Conservation (phyloP, 2,888 invertebrate species). For the Amphipyra tragopoginis region DNA sequence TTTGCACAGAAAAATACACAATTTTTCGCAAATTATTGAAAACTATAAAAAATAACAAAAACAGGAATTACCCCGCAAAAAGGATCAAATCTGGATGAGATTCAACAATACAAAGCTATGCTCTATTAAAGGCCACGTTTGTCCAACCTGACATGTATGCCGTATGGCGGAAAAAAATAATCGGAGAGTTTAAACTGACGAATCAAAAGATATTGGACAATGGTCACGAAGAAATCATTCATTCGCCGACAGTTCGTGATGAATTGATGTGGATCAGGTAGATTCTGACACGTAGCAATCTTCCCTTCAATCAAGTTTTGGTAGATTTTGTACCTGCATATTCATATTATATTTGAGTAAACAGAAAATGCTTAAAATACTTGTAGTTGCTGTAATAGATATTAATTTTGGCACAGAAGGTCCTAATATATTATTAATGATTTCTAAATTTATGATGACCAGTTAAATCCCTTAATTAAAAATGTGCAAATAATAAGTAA, state of each 20-base stretch:
- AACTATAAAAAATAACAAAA: slow-evolving; percentile 50
- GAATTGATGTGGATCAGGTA: slow-evolving; percentile 85
- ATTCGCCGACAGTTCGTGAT: slow-evolving; percentile 70
- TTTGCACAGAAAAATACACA: not conserved
- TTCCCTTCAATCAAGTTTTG: slow-evolving; percentile 74
- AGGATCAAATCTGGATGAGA: slow-evolving; percentile 70
- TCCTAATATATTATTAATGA: too few species aligned
- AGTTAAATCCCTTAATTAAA: too few species aligned
- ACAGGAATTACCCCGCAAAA: slow-evolving; percentile 62
- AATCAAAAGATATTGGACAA: slow-evolving; percentile 89
- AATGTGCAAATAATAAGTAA: too few species aligned
- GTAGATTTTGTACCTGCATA: slow-evolving; percentile 52
- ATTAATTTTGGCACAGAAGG: not conserved
- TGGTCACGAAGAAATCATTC: slow-evolving; percentile 84
- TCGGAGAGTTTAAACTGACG: slow-evolving; percentile 71
- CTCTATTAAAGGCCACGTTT: slow-evolving; percentile 74
- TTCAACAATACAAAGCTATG: slow-evolving; percentile 67
- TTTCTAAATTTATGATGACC: too few species aligned
- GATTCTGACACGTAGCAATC: slow-evolving; percentile 80
- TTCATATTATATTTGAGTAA: slow-evolving; percentile 17
- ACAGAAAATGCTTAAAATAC: slow-evolving; percentile 10
- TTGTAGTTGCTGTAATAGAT: not conserved
- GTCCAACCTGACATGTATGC: slow-evolving; percentile 76
- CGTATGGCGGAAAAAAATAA: slow-evolving; percentile 74
- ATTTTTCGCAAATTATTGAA: too few species aligned